Evolutionary conservation across 2,888 invertebrate genomes (phyloP).

Genomic region (Eupeodes latifasciatus): DNA sequence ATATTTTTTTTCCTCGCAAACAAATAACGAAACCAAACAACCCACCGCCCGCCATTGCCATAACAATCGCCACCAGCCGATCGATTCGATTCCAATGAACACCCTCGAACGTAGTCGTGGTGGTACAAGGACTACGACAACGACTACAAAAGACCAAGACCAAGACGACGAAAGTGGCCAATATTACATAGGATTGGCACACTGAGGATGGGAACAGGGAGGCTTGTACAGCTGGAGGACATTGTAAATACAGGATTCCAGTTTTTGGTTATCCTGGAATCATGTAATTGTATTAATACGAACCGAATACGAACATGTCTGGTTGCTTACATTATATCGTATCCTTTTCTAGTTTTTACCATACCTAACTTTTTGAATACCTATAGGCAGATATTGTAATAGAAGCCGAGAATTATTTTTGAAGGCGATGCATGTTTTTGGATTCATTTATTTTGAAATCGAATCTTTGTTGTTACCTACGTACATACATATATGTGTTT

Average conservation of each 20-base stretch:
- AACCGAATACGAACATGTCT: conserved; percentile 29
- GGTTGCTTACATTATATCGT: conserved; percentile 49
- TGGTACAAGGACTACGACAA: neutral
- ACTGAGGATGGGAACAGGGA: neutral
- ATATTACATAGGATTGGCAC: neutral
- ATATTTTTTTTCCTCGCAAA: neutral
- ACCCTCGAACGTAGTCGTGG: conserved; percentile 40
- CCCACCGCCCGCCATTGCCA: neutral
- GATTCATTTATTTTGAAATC: conserved; percentile 72
- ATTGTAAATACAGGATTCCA: conserved; percentile 63
- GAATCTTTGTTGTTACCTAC: conserved; percentile 57
- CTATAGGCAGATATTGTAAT: conserved; percentile 25
- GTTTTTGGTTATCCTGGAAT: conserved; percentile 47
- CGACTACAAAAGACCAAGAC: neutral
- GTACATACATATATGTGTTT: neutral
- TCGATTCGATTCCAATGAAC: conserved; percentile 69
- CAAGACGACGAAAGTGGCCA: conserved; percentile 26
- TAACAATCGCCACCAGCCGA: conserved; percentile 16
- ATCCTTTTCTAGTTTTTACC: conserved; percentile 2
- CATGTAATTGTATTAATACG: neutral
- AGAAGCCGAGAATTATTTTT: conserved; percentile 53
- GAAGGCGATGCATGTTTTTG: conserved; percentile 69
- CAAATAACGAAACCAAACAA: neutral
- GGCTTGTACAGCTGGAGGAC: conserved; percentile 48
- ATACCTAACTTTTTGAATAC: no score